Conservation (phyloP, 1,140 invertebrate species). For the Habropoda laboriosa region DNA sequence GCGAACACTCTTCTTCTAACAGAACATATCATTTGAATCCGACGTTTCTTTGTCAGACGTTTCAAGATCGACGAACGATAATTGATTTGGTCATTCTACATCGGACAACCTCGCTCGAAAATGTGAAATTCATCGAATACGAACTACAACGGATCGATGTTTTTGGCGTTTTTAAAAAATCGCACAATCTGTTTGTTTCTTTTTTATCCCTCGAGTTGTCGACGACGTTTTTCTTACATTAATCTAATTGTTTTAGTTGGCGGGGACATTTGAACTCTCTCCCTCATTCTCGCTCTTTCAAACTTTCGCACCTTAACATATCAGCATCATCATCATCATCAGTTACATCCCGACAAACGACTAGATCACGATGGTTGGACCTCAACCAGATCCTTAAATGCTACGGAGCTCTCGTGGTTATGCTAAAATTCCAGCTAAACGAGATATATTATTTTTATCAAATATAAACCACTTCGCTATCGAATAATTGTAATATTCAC, state of each 20-base stretch:
- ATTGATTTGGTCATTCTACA: constrained; percentile 10
- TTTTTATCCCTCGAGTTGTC: constrained; percentile 21
- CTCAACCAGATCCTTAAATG: constrained; percentile 77
- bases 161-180: constrained; percentile 31
- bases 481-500: constrained; percentile 49
- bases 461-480: constrained; percentile 63
- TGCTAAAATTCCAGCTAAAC: constrained; percentile 61
- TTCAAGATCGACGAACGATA: background rate
- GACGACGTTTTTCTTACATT: constrained; percentile 30
- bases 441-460: constrained; percentile 69
- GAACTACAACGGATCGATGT: constrained; percentile 21
- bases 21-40: background rate
- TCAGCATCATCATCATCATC: constrained; percentile 40
- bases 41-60: background rate
- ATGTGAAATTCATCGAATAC: constrained; percentile 10
- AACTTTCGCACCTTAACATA: constrained; percentile 55
- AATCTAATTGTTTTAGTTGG: constrained; percentile 33
- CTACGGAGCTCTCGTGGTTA: constrained; percentile 71
- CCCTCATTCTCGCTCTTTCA: constrained; percentile 34
- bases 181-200: too few species aligned
- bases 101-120: background rate
- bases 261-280: constrained; percentile 21
- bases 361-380: constrained; percentile 79
- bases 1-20: background rate
- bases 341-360: constrained; percentile 74